These are phyloP conservation scores for Rhineura floridana DNA, from an alignment of 2,113 vertebrate genomes.

Conservation along the genomic window DNA sequence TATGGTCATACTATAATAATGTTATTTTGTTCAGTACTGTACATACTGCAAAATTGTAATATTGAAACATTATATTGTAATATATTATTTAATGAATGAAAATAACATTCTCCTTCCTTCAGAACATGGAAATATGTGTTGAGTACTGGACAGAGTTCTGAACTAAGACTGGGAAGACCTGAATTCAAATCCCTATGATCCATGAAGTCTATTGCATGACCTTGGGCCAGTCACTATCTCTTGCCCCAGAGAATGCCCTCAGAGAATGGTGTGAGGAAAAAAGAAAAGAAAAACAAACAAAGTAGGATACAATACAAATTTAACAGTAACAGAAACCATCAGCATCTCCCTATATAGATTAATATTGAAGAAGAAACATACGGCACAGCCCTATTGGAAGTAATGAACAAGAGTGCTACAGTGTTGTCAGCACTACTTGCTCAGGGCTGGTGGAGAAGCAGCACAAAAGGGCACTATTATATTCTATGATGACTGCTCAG, in stretches of 20 bases:
- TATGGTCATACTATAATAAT: no score
- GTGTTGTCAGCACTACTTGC: no score
- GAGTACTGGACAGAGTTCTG: neutral
- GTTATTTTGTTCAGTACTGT: no score
- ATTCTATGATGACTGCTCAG: no score
- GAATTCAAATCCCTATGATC: neutral
- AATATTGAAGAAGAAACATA: neutral
- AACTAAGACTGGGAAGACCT: neutral
- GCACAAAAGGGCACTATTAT: no score
- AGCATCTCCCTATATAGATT: neutral
- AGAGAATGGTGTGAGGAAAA: neutral
- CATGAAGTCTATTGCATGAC: neutral
- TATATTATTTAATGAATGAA: neutral
- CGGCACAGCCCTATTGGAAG: no score
- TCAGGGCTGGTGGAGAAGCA: no score
- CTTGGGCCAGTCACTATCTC: neutral
- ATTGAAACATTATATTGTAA: no score
- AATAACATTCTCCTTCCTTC: neutral
- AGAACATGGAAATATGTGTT: neutral
- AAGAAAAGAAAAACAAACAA: no score
- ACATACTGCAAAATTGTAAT: no score
- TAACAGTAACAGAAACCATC: neutral
- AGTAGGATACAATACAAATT: neutral
- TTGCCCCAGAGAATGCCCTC: neutral
- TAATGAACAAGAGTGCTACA: no score